Base-by-base conservation (phyloP, 2,888 invertebrate species). In the Rhopalosiphum nymphaeae region DNA sequence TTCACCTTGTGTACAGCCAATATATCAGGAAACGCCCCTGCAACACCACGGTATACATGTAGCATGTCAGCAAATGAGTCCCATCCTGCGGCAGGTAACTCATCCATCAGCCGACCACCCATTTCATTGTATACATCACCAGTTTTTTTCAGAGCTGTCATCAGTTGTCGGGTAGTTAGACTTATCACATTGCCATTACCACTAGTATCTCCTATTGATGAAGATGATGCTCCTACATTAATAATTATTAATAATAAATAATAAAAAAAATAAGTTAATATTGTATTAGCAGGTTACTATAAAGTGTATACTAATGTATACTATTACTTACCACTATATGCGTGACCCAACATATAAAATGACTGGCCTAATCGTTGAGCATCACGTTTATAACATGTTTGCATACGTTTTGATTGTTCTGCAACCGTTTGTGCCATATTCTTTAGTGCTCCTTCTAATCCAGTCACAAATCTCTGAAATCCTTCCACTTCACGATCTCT, bases 21-120 rank as follows among this genome's bases (percentile, higher is more conserved):
- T 92, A 98, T 98, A 95, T 99, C 99, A 0, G 99, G 99, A 95
- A 99, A 98, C 94, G 97, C 97, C 94, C 97, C 97, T 21, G 99
- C 97, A 93, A 99, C 97, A 92, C 99, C 99, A 96, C 98, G 98
- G 96, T 99, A 99, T 95, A 99, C 97, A 95, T 98, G 98, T 95
- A 99, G 97, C 95, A 98, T 98, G 96, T 99, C 99, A 88, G 98
- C 97, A 56, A 99, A 96, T 1, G 98, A 98, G 95, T 98, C 98
- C 97, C 98, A 98, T 96, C 99, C 99, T 94, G 97, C 97, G 96
- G 98, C 98, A 0, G 98, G 98, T 96, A 99, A 99, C 94, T 99
- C 98, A 95, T 98, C 98, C 96, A 97, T 98, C 96, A 99, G 96
- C 95, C 97, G 97, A 0, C 98, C 99, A 0, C 98, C 99, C 95